Evolutionary conservation across 2,797 vertebrate genomes (phyloP).

Genomic region (Lemur catta): DNA sequence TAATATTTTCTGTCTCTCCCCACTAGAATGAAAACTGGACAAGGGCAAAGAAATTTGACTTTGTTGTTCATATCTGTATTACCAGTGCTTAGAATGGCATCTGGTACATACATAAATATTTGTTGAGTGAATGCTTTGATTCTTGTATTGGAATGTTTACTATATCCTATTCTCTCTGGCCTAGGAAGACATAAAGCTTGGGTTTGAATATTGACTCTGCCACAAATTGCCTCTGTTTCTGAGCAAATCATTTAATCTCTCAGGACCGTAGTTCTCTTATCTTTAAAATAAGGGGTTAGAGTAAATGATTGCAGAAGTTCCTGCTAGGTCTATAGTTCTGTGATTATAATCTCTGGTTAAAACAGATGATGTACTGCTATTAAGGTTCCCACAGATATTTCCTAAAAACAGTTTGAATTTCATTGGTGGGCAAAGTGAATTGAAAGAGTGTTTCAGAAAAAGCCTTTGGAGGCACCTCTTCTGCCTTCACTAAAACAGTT

Average conservation of each 20-base stretch:
- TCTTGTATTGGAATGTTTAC: constrained; percentile 28
- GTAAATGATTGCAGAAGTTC: constrained; percentile 66
- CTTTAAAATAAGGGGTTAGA: constrained; percentile 72
- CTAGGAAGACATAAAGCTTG: constrained; percentile 1
- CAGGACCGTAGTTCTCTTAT: constrained; percentile 59
- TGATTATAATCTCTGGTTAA: constrained; percentile 69
- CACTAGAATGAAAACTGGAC: constrained; percentile 18
- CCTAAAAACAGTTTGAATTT: constrained; percentile 61
- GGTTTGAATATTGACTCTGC: constrained; percentile 59
- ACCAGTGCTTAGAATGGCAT: constrained; percentile 4
- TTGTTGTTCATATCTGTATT: constrained; percentile 18
- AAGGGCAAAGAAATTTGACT: constrained; percentile 24
- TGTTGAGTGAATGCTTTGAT: constrained; percentile 31
- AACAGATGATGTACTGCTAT: constrained; percentile 50
- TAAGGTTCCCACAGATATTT: constrained; percentile 70
- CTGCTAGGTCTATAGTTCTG: constrained; percentile 52
- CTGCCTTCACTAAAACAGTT: constrained; percentile 22
- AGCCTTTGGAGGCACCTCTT: constrained; percentile 18
- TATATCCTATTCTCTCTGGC: background rate
- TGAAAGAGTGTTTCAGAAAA: constrained; percentile 34
- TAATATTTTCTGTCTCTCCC: background rate
- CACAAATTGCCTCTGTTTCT: constrained; percentile 69
- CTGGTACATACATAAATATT: background rate
- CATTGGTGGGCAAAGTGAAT: constrained; percentile 44
- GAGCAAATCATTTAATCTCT: constrained; percentile 67